phyloP scores from a whole-genome alignment of 2,113 vertebrate species.

The Tachysurus fulvidraco region DNA sequence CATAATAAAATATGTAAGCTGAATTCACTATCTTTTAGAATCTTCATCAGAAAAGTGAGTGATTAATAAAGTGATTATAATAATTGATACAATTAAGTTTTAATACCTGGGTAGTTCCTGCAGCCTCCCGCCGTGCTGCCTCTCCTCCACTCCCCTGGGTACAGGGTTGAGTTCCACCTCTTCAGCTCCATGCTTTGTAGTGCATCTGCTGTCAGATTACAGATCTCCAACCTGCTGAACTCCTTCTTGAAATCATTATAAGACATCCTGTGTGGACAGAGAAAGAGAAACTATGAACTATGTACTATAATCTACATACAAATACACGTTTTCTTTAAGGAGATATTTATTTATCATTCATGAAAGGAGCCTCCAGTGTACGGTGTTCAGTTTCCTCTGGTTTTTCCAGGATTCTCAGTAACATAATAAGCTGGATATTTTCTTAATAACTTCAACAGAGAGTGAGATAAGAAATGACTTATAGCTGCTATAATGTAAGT shows the following conservation, averaged over 20 bases:
- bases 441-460: neutral
- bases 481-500: neutral
- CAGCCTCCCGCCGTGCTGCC: constrained; percentile 94
- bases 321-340: neutral
- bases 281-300: neutral
- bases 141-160: constrained; percentile 87
- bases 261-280: constrained; percentile 81
- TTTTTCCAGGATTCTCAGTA: neutral
- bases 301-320: neutral
- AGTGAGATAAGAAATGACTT: neutral
- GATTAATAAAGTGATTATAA: neutral
- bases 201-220: constrained; percentile 90
- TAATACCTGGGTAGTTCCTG: constrained; percentile 83
- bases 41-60: neutral
- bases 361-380: neutral
- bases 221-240: constrained; percentile 91
- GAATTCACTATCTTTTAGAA: neutral
- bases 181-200: constrained; percentile 76
- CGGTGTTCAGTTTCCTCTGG: neutral
- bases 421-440: neutral
- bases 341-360: neutral
- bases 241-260: constrained; percentile 86
- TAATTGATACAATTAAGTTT: neutral
- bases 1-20: constrained; percentile 2
- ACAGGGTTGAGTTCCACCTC: constrained; percentile 86